Conservation (phyloP, 2,113 vertebrate genomes). For the Phainopepla nitens region DNA sequence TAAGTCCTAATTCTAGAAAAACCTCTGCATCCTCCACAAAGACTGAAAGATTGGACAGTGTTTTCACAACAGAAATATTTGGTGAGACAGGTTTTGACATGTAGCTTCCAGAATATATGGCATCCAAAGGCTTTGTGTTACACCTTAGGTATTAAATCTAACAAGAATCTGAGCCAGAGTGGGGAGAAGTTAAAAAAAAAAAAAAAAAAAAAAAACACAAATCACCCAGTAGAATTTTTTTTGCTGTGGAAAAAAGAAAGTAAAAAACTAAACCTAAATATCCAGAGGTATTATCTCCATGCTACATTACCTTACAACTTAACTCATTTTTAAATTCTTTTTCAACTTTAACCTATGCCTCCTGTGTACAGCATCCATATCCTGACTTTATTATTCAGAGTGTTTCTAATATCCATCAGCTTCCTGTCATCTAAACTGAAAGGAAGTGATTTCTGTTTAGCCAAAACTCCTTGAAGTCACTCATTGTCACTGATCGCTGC, state of each 20-base stretch:
- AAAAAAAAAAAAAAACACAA: background rate
- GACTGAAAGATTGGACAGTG: background rate
- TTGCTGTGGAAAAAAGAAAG: background rate
- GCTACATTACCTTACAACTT: background rate
- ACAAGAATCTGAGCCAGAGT: background rate
- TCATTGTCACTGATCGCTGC: background rate
- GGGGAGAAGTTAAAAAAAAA: background rate
- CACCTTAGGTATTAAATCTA: background rate
- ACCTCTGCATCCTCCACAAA: background rate
- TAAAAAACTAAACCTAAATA: background rate
- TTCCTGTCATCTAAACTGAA: background rate
- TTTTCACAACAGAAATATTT: slow-evolving; percentile 36
- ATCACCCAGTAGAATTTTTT: background rate
- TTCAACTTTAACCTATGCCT: background rate
- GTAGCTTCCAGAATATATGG: background rate
- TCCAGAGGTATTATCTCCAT: background rate
- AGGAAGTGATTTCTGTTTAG: background rate
- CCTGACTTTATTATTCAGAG: background rate
- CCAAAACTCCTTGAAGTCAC: background rate
- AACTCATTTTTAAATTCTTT: background rate
- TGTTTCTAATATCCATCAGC: background rate
- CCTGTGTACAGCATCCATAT: background rate
- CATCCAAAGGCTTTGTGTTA: background rate
- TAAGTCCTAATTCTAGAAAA: background rate
- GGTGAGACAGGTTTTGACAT: background rate